Conservation (phyloP, 2,888 invertebrate species). For the Tanytarsus gracilentus region DNA sequence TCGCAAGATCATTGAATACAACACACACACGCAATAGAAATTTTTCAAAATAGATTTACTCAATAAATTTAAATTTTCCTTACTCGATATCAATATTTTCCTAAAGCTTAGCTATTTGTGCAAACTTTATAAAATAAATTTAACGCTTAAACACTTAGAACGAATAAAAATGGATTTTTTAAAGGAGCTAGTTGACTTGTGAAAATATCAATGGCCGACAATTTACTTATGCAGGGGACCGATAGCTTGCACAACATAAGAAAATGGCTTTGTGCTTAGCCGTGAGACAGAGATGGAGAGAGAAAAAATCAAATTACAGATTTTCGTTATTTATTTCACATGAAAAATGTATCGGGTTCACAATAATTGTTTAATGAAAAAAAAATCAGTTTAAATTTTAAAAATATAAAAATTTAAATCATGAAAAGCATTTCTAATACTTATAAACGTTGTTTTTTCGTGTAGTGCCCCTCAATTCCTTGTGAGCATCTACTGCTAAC, state of each 20-base stretch:
- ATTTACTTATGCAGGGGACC: too few relatives aligned
- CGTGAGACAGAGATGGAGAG: too few relatives aligned
- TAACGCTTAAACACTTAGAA: neutral
- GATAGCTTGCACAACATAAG: too few relatives aligned
- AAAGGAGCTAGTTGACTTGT: neutral
- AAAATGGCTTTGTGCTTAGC: too few relatives aligned
- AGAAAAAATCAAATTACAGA: too few relatives aligned
- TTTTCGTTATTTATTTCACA: too few relatives aligned
- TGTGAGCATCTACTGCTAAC: conserved; percentile 40
- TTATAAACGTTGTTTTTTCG: conserved; percentile 39
- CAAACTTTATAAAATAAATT: neutral
- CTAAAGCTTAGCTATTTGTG: neutral
- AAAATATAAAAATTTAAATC: neutral
- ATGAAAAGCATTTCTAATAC: conserved; percentile 8
- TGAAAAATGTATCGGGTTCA: too few relatives aligned
- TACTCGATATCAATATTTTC: neutral
- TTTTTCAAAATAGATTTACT: neutral
- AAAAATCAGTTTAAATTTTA: neutral
- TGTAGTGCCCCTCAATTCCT: conserved; percentile 42
- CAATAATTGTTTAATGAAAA: too few relatives aligned
- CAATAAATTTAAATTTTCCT: neutral
- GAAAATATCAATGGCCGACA: neutral
- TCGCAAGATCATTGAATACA: neutral
- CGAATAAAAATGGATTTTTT: neutral
- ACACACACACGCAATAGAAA: neutral